Evolutionary conservation across 92 coral and sea anemone species (phyloP).

Genomic region (Diadumene lineata): DNA sequence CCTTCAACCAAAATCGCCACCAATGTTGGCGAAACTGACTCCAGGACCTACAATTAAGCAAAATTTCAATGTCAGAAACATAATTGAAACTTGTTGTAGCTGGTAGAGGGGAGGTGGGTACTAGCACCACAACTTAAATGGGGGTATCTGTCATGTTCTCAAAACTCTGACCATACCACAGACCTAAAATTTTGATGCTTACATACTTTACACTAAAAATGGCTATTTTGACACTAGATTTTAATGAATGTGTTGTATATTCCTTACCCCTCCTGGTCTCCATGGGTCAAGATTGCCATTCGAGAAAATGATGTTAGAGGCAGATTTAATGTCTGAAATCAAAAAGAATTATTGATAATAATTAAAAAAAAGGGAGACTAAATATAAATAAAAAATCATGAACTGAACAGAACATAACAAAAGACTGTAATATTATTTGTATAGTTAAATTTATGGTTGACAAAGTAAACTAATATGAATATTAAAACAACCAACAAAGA

Average conservation of each 20-base stretch:
- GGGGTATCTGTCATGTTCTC: too few species aligned
- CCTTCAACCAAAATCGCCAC: conserved; percentile 85
- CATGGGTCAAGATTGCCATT: conserved; percentile 98
- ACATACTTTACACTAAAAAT: too few species aligned
- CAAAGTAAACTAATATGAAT: too few species aligned
- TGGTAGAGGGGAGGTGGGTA: too few species aligned
- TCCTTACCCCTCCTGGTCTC: conserved; percentile 92
- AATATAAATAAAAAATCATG: neutral
- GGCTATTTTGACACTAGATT: neutral
- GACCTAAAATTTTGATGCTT: too few species aligned
- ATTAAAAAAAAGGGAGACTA: neutral
- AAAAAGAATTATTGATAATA: too few species aligned
- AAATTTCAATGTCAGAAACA: neutral
- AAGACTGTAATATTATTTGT: too few species aligned
- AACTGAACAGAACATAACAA: neutral
- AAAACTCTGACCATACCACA: too few species aligned
- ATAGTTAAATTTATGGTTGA: too few species aligned
- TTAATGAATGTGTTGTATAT: neutral
- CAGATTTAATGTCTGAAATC: conserved; percentile 71
- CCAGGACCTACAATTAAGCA: conserved; percentile 47
- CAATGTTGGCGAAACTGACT: conserved; percentile 79
- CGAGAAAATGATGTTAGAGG: conserved; percentile 95
- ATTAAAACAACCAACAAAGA: too few species aligned
- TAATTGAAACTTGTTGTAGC: neutral
- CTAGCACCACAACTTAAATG: too few species aligned